Evolutionary conservation across 2,797 vertebrate genomes (phyloP), one percentile per base, ranked within the genome.

Genomic region (Sorex maritimensis): DNA sequence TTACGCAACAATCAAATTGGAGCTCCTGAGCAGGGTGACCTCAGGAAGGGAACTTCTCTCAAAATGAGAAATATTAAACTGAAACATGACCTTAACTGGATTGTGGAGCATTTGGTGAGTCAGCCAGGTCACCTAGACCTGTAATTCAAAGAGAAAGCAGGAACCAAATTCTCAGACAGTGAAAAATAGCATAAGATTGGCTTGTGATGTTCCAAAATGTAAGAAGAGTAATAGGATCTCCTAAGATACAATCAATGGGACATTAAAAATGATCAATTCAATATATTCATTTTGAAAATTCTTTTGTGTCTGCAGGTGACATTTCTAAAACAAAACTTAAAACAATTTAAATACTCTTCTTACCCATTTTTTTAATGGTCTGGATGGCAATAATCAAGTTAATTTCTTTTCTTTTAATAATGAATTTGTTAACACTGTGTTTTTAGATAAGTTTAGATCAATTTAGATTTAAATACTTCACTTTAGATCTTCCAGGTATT

Each of bases 21-120:
- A 86, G 2, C 8, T 55, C 3, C 13, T 63, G 1, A 41, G 34
- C 44, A 8, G 17, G 28, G 17, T 67, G 71, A 92, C n/a, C 26
- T n/a, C 13, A 34, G n/a, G 78, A 65, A 26, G 46, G 17, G 69
- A 85, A 55, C 13, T 4, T 83, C 44, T 81, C 65, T 88, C 79
- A 74, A 87, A 93, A 85, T 55, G 15, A 5, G 28, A 80, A 49
- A 72, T 63, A 69, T 41, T 82, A 83, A 73, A 87, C 24, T 81
- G 49, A 90, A 81, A 88, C 34, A 44, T 17, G 13, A 44, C 83
- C 41, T 71, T 67, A 41, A 75, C 49, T 78, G 41, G 6, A 91
- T 24, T 69, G 67, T 34, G 49, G 73, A 44, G 80, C 38, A 44
- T 78, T 77, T 65, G 17, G 38, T 75, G 46, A 82, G n/a, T 30